Conservation (phyloP, 2,888 invertebrate genomes). For the Osmoderma eremita region DNA sequence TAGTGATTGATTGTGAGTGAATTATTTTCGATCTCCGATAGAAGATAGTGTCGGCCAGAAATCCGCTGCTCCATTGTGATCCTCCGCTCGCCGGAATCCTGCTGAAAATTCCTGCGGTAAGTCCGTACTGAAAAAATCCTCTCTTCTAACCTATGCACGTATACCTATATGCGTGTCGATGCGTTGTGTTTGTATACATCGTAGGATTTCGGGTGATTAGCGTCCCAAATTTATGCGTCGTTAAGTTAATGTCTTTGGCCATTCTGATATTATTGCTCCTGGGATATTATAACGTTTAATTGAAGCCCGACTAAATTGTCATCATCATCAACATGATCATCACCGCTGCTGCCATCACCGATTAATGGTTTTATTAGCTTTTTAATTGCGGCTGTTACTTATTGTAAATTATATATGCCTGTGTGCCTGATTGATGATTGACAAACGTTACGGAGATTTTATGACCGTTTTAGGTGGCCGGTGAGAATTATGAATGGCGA, state of each 20-base stretch:
- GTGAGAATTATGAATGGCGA: constrained; percentile 17
- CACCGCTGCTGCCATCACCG: constrained; percentile 19
- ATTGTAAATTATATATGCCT: constrained; percentile 34
- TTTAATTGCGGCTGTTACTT: constrained; percentile 36
- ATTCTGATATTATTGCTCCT: constrained; percentile 33
- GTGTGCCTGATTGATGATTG: constrained; percentile 36
- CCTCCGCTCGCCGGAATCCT: constrained; percentile 9
- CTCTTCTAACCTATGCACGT: neutral
- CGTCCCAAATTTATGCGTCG: constrained; percentile 34
- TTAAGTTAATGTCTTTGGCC: constrained; percentile 36
- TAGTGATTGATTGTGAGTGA: constrained; percentile 20
- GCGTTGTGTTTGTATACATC: constrained; percentile 21
- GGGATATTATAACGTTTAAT: constrained; percentile 33
- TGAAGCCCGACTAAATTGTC: constrained; percentile 34
- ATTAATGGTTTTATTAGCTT: constrained; percentile 35
- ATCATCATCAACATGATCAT: constrained; percentile 31
- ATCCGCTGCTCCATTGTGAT: constrained; percentile 10
- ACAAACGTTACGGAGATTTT: constrained; percentile 14
- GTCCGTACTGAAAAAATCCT: constrained; percentile 4
- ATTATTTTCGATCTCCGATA: constrained; percentile 1
- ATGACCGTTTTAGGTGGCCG: constrained; percentile 19
- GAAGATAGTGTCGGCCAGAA: constrained; percentile 13
- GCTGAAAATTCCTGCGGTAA: constrained; percentile 33
- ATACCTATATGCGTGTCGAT: constrained; percentile 6
- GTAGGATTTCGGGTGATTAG: constrained; percentile 28